phyloP scores from a whole-genome alignment of 2,888 invertebrate species.

The Chydorus sphaericus region DNA sequence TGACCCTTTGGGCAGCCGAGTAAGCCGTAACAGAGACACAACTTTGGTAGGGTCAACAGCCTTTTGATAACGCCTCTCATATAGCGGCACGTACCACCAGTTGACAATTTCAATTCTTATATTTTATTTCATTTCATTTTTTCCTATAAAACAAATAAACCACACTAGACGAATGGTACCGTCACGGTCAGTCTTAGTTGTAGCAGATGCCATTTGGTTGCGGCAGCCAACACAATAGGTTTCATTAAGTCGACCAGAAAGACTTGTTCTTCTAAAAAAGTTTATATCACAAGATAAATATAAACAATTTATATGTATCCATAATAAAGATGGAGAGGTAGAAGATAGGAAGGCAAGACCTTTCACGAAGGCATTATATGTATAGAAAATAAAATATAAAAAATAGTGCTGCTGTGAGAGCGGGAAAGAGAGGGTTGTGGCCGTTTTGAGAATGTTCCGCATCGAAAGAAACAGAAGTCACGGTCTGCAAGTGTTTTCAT shows the following conservation, averaged over 20 bases:
- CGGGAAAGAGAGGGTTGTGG: not conserved
- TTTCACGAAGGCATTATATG: not conserved
- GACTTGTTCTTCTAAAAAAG: too few relatives aligned
- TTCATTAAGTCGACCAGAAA: conserved; percentile 1
- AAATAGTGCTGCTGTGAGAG: not conserved
- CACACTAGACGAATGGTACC: not conserved
- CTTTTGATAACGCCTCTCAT: too few relatives aligned
- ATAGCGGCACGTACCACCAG: too few relatives aligned
- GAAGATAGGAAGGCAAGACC: not conserved
- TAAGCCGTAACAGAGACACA: too few relatives aligned
- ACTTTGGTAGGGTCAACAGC: too few relatives aligned
- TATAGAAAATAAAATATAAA: not conserved
- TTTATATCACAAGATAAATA: not conserved
- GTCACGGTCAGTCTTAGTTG: not conserved
- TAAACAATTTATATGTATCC: too few relatives aligned
- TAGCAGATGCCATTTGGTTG: not conserved
- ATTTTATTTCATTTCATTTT: not conserved
- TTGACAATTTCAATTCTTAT: not conserved
- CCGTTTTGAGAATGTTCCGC: conserved; percentile 5
- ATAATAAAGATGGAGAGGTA: not conserved
- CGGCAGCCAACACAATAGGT: not conserved
- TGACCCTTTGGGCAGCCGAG: not conserved
- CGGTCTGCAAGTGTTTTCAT: conserved; percentile 1
- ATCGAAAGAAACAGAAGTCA: conserved; percentile 6
- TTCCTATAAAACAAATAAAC: not conserved